Conservation (phyloP, 30 jellyfish, hydroid and myxozoan genomes). For the Morbakka virulenta region DNA sequence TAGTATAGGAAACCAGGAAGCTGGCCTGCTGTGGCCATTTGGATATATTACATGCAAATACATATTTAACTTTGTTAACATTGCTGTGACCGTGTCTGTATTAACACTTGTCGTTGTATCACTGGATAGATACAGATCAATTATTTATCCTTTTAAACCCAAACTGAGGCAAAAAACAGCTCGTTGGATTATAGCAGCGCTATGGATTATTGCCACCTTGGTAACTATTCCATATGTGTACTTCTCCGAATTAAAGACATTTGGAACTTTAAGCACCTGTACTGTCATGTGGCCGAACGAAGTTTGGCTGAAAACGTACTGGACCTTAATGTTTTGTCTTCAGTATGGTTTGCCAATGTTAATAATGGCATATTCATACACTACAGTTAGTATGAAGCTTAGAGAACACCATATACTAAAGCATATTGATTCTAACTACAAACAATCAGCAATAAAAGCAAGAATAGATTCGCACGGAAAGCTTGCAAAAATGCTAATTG, state of each 20-base stretch:
- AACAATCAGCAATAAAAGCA: background rate
- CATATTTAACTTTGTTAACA: slow-evolving; percentile 64
- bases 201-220: slow-evolving; percentile 67
- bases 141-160: slow-evolving; percentile 65
- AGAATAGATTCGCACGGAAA: background rate
- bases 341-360: slow-evolving; percentile 65
- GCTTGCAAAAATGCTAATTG: background rate
- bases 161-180: slow-evolving; percentile 52
- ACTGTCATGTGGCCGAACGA: slow-evolving; percentile 46
- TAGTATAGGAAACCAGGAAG: slow-evolving; percentile 16
- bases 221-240: slow-evolving; percentile 35
- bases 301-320: slow-evolving; percentile 35
- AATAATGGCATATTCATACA: slow-evolving; percentile 62
- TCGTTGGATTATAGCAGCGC: slow-evolving; percentile 28
- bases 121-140: slow-evolving; percentile 81
- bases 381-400: slow-evolving; percentile 42
- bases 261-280: slow-evolving; percentile 56
- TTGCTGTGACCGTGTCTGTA: slow-evolving; percentile 79
- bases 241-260: background rate
- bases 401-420: background rate
- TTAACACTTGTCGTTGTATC: slow-evolving; percentile 73
- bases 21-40: slow-evolving; percentile 72
- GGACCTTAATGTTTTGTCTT: slow-evolving; percentile 22
- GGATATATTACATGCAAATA: slow-evolving; percentile 84
- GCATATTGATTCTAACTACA: background rate